These are phyloP conservation scores for Cebidichthys violaceus DNA, from an alignment of 2,113 vertebrate genomes.

Conservation along the genomic window DNA sequence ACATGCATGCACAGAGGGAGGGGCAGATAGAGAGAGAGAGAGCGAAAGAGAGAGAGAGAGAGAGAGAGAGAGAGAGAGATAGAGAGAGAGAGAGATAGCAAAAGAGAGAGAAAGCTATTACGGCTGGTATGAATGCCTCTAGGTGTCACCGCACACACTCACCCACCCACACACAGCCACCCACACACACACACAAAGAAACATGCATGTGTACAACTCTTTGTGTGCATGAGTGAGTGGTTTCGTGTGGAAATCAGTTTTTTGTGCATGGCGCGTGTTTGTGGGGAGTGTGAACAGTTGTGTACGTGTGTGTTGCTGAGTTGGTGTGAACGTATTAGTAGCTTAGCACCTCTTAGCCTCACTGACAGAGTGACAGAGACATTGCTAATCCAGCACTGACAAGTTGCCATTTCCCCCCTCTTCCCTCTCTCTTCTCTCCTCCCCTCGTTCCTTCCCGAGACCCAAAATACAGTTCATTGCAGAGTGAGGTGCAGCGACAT, in stretches of 20 bases:
- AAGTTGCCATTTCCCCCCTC: conserved; percentile 60
- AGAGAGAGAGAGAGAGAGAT: background rate
- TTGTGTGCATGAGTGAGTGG: background rate
- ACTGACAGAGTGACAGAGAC: conserved; percentile 76
- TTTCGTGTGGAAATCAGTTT: background rate
- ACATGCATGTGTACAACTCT: background rate
- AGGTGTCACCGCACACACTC: conserved; percentile 39
- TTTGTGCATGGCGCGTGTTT: conserved; percentile 7
- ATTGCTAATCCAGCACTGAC: conserved; percentile 75
- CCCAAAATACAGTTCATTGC: conserved; percentile 55
- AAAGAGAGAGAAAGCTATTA: conserved; percentile 66
- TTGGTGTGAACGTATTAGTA: conserved; percentile 67
- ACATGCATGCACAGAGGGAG: background rate
- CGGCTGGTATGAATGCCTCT: conserved; percentile 49
- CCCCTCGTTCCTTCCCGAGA: background rate
- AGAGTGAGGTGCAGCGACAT: background rate
- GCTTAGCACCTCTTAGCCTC: conserved; percentile 73
- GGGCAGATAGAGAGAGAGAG: background rate
- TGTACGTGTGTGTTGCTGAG: conserved; percentile 33
- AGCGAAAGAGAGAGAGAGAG: background rate
- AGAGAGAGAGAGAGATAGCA: too few relatives aligned
- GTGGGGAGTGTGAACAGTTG: conserved; percentile 3
- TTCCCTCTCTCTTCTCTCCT: conserved; percentile 2
- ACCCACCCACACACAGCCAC: background rate
- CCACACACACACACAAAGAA: background rate